Conservation (phyloP, 2,797 vertebrate species). For the Octomys mimax region DNA sequence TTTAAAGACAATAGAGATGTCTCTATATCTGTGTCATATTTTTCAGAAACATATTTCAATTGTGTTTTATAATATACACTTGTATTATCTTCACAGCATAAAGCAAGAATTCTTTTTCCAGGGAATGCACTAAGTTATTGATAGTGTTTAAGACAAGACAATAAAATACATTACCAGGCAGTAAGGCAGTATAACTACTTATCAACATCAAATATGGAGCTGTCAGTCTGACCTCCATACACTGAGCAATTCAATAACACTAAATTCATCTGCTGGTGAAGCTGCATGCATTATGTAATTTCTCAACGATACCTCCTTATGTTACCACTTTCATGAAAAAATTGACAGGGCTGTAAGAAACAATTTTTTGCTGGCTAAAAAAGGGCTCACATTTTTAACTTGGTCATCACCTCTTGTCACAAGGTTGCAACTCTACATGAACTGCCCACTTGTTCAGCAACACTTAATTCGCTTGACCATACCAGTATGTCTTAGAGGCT, state of each 20-base stretch:
- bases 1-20: background rate
- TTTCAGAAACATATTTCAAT: conserved; percentile 41
- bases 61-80: conserved; percentile 41
- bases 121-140: conserved; percentile 27
- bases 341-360: conserved; percentile 59
- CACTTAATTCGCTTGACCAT: conserved; percentile 45
- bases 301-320: background rate
- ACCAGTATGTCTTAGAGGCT: conserved; percentile 50
- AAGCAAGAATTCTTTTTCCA: conserved; percentile 55
- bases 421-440: conserved; percentile 36
- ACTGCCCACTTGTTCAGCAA: conserved; percentile 36
- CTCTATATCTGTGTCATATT: conserved; percentile 3
- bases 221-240: conserved; percentile 58
- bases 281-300: conserved; percentile 16
- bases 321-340: conserved; percentile 9
- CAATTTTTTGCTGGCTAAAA: conserved; percentile 25
- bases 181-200: background rate
- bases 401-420: conserved; percentile 57
- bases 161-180: conserved; percentile 50
- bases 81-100: conserved; percentile 58
- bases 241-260: conserved; percentile 48
- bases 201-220: conserved; percentile 56
- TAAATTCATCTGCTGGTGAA: conserved; percentile 46
- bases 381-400: conserved; percentile 56
- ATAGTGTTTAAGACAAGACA: conserved; percentile 13